These are phyloP conservation scores for Alitta virens DNA, from an alignment of 2,888 invertebrate genomes.

Conservation along the genomic window DNA sequence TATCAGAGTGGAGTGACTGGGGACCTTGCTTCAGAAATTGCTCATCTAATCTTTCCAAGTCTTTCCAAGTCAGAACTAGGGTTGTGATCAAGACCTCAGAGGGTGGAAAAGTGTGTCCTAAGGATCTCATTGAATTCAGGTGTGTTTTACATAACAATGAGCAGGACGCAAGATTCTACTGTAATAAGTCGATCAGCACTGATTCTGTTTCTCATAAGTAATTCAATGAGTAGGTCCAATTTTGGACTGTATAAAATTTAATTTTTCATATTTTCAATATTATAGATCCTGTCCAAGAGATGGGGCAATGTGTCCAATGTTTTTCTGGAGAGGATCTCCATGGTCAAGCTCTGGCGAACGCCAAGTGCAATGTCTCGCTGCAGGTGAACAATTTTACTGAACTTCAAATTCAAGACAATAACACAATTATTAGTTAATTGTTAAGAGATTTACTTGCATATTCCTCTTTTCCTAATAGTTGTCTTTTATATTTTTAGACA, in stretches of 20 bases:
- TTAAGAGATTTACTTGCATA: too few relatives aligned
- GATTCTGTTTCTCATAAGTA: too few relatives aligned
- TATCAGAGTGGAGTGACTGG: constrained; percentile 19
- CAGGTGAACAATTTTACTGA: constrained; percentile 4
- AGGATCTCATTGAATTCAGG: constrained; percentile 11
- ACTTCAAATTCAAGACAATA: too few relatives aligned
- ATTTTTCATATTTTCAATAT: not conserved
- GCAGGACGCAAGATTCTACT: too few relatives aligned
- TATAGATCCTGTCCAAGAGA: constrained; percentile 7
- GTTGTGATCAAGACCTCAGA: constrained; percentile 10
- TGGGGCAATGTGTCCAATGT: constrained; percentile 15
- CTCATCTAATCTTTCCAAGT: not conserved
- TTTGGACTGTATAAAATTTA: too few relatives aligned
- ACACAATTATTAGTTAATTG: too few relatives aligned
- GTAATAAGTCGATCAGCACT: too few relatives aligned
- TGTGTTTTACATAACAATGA: not conserved
- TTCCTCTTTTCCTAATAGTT: too few relatives aligned
- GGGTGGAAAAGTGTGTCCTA: constrained; percentile 18
- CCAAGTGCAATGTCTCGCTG: constrained; percentile 6
- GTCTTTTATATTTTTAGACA: constrained; percentile 1
- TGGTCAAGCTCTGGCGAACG: constrained; percentile 6
- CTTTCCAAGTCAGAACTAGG: constrained; percentile 18
- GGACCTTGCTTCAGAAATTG: constrained; percentile 24
- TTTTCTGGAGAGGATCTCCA: constrained; percentile 10
- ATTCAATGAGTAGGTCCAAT: too few relatives aligned